Conservation (phyloP, 2,113 vertebrate species). For the Morone saxatilis region DNA sequence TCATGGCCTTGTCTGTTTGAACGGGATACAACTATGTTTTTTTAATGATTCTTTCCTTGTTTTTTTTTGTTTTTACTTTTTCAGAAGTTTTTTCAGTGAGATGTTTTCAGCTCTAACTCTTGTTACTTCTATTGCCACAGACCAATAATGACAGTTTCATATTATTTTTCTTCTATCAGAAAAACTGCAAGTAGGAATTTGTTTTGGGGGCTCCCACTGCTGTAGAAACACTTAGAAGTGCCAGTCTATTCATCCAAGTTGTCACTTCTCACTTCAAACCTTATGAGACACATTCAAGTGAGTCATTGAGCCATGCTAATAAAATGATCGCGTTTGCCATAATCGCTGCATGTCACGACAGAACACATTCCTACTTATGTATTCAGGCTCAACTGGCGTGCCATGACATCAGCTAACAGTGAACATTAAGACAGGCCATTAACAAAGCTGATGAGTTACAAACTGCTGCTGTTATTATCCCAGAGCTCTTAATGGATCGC, state of each 20-base stretch:
- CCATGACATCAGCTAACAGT: conserved; percentile 75
- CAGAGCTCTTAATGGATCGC: conserved; percentile 88
- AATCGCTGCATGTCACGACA: conserved; percentile 76
- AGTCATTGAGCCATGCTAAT: conserved; percentile 65
- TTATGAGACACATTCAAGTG: conserved; percentile 45
- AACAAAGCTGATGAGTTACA: conserved; percentile 84
- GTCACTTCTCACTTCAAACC: conserved; percentile 51
- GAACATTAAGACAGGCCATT: conserved; percentile 80
- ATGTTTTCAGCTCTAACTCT: background rate
- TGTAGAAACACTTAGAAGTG: background rate
- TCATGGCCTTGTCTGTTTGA: background rate
- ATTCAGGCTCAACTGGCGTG: conserved; percentile 70
- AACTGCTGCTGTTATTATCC: conserved; percentile 79
- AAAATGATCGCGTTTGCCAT: conserved; percentile 60
- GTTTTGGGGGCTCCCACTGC: background rate
- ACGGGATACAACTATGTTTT: background rate
- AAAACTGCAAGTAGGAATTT: background rate
- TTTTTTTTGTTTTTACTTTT: background rate
- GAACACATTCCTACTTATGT: conserved; percentile 68
- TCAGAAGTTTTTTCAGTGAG: background rate
- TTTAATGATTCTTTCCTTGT: background rate
- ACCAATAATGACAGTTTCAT: background rate
- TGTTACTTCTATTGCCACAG: background rate
- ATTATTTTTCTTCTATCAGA: background rate
- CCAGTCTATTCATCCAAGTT: conserved; percentile 13